Evolutionary conservation across 2,113 vertebrate genomes (phyloP).

Genomic region (Triplophysa tibetana): DNA sequence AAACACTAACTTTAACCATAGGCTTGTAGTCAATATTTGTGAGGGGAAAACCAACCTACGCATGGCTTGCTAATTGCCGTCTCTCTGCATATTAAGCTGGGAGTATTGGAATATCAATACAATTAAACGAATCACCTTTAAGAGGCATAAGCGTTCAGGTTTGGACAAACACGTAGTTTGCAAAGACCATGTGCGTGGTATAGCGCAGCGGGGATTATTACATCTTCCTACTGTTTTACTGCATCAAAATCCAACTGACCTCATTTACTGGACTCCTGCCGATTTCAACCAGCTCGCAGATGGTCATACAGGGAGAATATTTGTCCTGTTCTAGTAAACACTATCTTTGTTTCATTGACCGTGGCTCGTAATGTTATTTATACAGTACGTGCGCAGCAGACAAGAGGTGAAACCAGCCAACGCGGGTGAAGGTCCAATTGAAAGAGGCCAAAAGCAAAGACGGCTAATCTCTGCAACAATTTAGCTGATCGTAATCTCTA

Average conservation of each 20-base stretch:
- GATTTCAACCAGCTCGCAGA: conserved; percentile 62
- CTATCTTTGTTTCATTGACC: conserved; percentile 66
- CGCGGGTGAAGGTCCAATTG: background rate
- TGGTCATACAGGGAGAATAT: conserved; percentile 62
- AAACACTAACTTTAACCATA: background rate
- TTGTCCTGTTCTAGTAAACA: conserved; percentile 60
- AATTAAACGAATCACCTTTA: background rate
- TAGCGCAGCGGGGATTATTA: conserved; percentile 60
- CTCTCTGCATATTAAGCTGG: too few species aligned
- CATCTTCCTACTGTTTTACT: conserved; percentile 62
- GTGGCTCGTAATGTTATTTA: conserved; percentile 46
- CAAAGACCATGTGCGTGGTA: conserved; percentile 58
- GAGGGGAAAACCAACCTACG: too few species aligned
- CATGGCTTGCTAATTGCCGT: too few species aligned
- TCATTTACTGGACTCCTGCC: conserved; percentile 66
- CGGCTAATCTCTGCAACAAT: conserved; percentile 15
- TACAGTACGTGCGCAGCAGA: conserved; percentile 30
- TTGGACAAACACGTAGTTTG: conserved; percentile 55
- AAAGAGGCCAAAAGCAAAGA: conserved; percentile 27
- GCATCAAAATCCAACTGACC: conserved; percentile 69
- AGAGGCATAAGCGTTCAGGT: conserved; percentile 5
- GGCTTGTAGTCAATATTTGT: background rate
- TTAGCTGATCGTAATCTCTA: conserved; percentile 31
- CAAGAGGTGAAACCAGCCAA: conserved; percentile 33
- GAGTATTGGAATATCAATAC: too few species aligned